Percentiles rank a stretch among this genome's conserved stretches.
These are phyloP conservation scores for Limosa lapponica DNA, from an alignment of 2,797 vertebrate species.

Conservation along the genomic window DNA sequence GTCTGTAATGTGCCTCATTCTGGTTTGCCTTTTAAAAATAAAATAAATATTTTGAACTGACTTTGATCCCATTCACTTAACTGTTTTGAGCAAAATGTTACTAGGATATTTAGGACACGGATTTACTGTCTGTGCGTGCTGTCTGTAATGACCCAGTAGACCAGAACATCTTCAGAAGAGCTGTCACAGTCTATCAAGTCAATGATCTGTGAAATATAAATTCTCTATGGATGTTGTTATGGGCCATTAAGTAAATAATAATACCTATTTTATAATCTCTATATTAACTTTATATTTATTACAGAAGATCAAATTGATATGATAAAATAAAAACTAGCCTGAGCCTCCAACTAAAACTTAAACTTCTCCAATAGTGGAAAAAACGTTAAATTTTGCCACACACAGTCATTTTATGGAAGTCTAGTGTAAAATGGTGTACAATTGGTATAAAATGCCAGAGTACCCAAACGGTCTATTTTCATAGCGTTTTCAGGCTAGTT, in stretches of 20 bases:
- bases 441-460: background rate
- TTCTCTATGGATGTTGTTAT: constrained; percentile 62
- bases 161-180: constrained; percentile 71
- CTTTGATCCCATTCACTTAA: constrained; percentile 6
- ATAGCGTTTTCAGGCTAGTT: background rate
- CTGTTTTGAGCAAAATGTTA: constrained; percentile 23
- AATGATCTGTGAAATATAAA: constrained; percentile 72
- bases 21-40: constrained; percentile 17
- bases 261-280: constrained; percentile 71
- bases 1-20: background rate
- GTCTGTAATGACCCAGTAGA: constrained; percentile 63
- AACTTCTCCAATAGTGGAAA: background rate
- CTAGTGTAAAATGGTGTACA: background rate
- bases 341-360: background rate
- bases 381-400: background rate
- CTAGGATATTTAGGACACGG: constrained; percentile 31
- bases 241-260: constrained; percentile 75
- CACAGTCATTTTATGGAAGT: background rate
- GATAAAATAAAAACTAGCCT: constrained; percentile 19
- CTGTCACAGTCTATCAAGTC: constrained; percentile 72
- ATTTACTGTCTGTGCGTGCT: constrained; percentile 58
- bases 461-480: background rate
- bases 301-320: constrained; percentile 21
- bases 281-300: constrained; percentile 60
- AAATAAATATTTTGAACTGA: constrained; percentile 13